Conservation (phyloP, 2,888 invertebrate species). For the Aporophyla lueneburgensis region DNA sequence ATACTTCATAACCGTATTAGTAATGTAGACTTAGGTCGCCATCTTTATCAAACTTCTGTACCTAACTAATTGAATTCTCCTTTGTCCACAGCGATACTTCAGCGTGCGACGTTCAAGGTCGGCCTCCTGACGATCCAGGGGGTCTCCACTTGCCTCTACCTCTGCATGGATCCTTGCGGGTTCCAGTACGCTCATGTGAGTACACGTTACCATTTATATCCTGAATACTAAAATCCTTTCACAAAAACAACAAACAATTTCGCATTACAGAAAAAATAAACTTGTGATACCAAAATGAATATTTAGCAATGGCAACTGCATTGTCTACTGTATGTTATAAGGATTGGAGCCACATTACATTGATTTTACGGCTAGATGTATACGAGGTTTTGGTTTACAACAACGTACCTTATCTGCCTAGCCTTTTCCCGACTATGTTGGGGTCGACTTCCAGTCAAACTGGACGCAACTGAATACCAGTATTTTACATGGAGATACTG, state of each 20-base stretch:
- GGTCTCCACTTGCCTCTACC: slow-evolving; percentile 96
- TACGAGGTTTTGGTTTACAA: neutral
- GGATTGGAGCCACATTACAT: neutral
- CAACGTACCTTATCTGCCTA: neutral
- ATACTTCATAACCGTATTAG: too few species aligned
- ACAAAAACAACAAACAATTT: neutral
- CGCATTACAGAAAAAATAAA: neutral
- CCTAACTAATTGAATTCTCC: slow-evolving; percentile 58
- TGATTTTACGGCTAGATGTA: neutral
- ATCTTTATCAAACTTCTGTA: neutral
- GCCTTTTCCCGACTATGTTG: too few species aligned
- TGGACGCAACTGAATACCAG: too few species aligned
- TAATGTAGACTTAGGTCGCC: neutral
- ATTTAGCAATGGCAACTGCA: neutral
- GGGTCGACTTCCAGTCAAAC: too few species aligned
- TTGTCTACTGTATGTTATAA: neutral
- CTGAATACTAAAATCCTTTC: neutral
- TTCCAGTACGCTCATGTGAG: slow-evolving; percentile 97
- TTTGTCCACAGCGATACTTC: slow-evolving; percentile 86
- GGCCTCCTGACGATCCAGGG: slow-evolving; percentile 97
- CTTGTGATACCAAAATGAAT: neutral
- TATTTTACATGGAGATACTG: too few species aligned
- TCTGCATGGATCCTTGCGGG: slow-evolving; percentile 97
- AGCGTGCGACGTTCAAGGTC: slow-evolving; percentile 90
- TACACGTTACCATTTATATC: slow-evolving; percentile 66